phyloP scores from a whole-genome alignment of 2,113 vertebrate species.

The Anolis sagrei region DNA sequence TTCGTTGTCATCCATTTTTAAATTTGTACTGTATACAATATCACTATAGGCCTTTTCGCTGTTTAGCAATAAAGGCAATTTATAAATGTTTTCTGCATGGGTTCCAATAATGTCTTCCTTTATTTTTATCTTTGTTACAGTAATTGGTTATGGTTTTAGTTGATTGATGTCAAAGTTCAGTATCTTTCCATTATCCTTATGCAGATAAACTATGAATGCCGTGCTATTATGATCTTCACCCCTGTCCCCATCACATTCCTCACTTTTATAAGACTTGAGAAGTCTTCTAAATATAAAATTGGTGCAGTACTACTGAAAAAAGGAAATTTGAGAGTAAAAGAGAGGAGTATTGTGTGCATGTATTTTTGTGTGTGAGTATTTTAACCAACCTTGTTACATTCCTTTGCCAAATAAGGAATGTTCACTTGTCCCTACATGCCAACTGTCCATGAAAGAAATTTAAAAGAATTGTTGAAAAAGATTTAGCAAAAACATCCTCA shows the following conservation, averaged over 20 bases:
- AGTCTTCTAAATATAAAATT: neutral
- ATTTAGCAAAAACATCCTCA: too few relatives aligned
- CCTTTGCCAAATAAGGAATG: neutral
- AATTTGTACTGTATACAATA: constrained; percentile 30
- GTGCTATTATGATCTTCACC: neutral
- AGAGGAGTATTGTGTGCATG: neutral
- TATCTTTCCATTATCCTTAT: constrained; percentile 49
- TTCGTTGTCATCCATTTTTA: constrained; percentile 29
- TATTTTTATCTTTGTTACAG: constrained; percentile 38
- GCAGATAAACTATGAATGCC: constrained; percentile 39
- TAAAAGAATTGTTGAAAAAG: too few relatives aligned
- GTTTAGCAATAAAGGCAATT: constrained; percentile 23
- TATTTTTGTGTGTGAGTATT: neutral
- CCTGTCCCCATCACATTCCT: neutral
- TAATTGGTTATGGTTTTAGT: constrained; percentile 30
- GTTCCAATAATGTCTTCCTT: constrained; percentile 34
- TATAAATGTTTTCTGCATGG: constrained; percentile 18
- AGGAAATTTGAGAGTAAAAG: neutral
- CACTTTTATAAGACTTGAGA: neutral
- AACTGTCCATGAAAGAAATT: too few relatives aligned
- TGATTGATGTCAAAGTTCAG: constrained; percentile 48
- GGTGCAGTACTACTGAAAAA: neutral
- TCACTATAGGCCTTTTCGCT: neutral
- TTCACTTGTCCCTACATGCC: neutral
- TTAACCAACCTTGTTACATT: neutral